phyloP scores from a whole-genome alignment of 2,797 vertebrate species.

The Okamejei kenojei region DNA sequence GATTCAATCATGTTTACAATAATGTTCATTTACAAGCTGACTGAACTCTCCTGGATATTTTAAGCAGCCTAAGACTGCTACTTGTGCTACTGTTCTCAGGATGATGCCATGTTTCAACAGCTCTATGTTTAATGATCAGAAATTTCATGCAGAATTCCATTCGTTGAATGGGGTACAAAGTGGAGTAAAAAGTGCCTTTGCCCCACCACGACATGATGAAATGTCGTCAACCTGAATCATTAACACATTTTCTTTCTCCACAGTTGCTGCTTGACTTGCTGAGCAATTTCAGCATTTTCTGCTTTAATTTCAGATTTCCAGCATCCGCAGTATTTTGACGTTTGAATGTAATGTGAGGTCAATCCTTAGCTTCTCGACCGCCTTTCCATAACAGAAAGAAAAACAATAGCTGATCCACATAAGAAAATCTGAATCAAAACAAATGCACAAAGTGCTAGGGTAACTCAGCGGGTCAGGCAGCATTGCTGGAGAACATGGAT shows the following conservation, averaged over 20 bases:
- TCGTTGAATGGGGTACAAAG: neutral
- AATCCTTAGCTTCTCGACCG: neutral
- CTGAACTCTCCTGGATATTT: neutral
- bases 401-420: neutral
- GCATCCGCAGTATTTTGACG: too few relatives aligned
- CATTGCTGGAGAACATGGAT: too few relatives aligned
- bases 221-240: too few relatives aligned
- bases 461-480: too few relatives aligned
- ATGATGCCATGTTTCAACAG: neutral
- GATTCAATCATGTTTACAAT: neutral
- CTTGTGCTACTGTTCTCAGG: neutral
- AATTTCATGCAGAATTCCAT: neutral
- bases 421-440: neutral
- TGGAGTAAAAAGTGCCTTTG: neutral
- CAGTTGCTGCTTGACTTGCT: too few relatives aligned
- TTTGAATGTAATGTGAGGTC: neutral
- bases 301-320: too few relatives aligned
- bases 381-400: neutral
- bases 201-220: neutral
- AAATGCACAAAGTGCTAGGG: too few relatives aligned
- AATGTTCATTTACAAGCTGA: constrained; percentile 8
- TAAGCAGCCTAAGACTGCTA: neutral
- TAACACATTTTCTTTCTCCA: too few relatives aligned
- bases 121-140: neutral
- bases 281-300: too few relatives aligned